A percentile compares a stretch with the other conserved stretches of the same genome.
phyloP scores from a whole-genome alignment of 2,888 invertebrate genomes.

The Drosophila pegasa region DNA sequence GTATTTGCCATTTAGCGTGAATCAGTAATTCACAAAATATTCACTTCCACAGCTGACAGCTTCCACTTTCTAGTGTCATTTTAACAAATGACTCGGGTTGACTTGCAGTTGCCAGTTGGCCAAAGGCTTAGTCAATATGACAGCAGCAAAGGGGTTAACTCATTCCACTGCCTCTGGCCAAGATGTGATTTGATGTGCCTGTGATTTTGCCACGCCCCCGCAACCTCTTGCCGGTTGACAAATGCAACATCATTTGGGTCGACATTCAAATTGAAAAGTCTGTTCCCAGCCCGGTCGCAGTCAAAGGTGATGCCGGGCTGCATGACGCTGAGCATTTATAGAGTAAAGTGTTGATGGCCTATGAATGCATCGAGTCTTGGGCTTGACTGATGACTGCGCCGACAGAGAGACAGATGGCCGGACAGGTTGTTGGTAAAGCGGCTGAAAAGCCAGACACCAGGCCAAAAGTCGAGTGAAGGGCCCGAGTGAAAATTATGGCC shows the following conservation, averaged over 20 bases:
- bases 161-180: conserved; percentile 9
- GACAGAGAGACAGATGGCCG: conserved; percentile 4
- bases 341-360: conserved; percentile 33
- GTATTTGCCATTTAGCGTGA: neutral
- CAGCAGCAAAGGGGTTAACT: conserved; percentile 28
- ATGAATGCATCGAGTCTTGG: conserved; percentile 27
- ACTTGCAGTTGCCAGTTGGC: conserved; percentile 10
- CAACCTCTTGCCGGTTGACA: conserved; percentile 44
- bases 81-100: conserved; percentile 13
- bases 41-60: neutral
- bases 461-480: conserved; percentile 51
- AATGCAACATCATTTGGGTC: conserved; percentile 61
- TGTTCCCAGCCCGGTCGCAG: conserved; percentile 8
- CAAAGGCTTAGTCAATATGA: conserved; percentile 16
- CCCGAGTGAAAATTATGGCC: conserved; percentile 54
- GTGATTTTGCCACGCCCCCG: conserved; percentile 34
- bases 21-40: neutral
- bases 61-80: conserved; percentile 5
- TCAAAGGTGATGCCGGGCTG: conserved; percentile 41
- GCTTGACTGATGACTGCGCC: conserved; percentile 46
- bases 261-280: conserved; percentile 50
- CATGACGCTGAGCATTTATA: conserved; percentile 43
- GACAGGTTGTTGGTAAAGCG: conserved; percentile 9
- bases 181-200: conserved; percentile 15
- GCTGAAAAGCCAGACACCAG: conserved; percentile 25